Evolutionary conservation across 2,888 invertebrate species (phyloP).

Genomic region (Abscondita cerata): DNA sequence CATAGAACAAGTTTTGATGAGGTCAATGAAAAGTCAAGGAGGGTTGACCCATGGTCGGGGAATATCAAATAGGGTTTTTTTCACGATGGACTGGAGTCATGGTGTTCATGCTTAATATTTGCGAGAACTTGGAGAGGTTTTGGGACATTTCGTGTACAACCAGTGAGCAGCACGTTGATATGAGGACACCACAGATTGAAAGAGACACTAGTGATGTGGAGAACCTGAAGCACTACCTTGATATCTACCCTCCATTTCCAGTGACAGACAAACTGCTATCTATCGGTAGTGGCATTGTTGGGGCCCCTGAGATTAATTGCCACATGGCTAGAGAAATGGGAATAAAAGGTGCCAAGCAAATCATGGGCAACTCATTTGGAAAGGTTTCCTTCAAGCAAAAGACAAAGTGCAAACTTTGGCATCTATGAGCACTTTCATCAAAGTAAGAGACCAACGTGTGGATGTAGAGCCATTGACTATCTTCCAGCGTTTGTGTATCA

Average conservation of each 20-base stretch:
- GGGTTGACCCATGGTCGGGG: constrained; percentile 39
- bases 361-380: constrained; percentile 24
- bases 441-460: constrained; percentile 6
- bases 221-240: not conserved
- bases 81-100: constrained; percentile 36
- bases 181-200: not conserved
- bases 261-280: constrained; percentile 21
- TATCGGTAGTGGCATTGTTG: constrained; percentile 34
- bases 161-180: constrained; percentile 26
- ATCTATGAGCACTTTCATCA: constrained; percentile 22
- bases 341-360: constrained; percentile 20
- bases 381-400: constrained; percentile 22
- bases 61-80: constrained; percentile 32
- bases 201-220: not conserved
- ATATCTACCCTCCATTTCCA: not conserved
- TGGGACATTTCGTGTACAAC: constrained; percentile 12
- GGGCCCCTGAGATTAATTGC: constrained; percentile 33
- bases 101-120: constrained; percentile 29
- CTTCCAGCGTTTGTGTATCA: constrained; percentile 39
- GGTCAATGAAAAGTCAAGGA: constrained; percentile 41
- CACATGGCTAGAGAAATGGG: constrained; percentile 32
- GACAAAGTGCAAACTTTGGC: constrained; percentile 14
- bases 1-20: constrained; percentile 49
- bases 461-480: constrained; percentile 14
- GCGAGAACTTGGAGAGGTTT: constrained; percentile 38